Conservation (phyloP, 2,113 vertebrate species). For the Toxostoma redivivum region DNA sequence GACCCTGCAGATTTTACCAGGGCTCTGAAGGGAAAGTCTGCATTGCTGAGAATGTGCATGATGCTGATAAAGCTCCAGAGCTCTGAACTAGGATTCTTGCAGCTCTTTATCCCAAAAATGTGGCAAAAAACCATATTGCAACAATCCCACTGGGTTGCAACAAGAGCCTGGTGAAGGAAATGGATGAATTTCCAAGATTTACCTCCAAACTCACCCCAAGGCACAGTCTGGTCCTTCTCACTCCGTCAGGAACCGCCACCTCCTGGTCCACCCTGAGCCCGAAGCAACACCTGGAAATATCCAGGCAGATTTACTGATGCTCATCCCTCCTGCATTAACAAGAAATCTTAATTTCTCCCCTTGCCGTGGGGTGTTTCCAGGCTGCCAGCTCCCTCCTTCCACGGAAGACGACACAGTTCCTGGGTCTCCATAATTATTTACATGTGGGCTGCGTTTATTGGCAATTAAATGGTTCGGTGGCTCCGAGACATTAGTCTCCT, state of each 20-base stretch:
- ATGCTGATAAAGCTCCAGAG: background rate
- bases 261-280: background rate
- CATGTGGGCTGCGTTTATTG: conserved; percentile 14
- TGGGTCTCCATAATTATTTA: conserved; percentile 1
- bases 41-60: rapidly evolving
- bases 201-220: background rate
- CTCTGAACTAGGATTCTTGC: background rate
- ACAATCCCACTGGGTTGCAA: background rate
- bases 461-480: conserved; percentile 41
- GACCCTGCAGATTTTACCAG: background rate
- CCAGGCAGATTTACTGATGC: background rate
- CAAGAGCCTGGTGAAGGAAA: background rate
- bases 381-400: background rate
- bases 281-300: rapidly evolving
- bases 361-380: background rate
- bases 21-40: background rate
- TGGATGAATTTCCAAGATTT: background rate
- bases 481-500: conserved; percentile 23
- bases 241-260: rapidly evolving
- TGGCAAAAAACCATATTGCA: background rate
- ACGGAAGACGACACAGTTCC: background rate
- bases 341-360: background rate
- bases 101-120: background rate
- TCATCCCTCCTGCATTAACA: background rate
- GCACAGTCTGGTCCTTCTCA: background rate